Percentiles rank a stretch among this genome's conserved stretches.
Conservation (phyloP, 2,888 invertebrate genomes). For the Cantharis flavilabris region DNA sequence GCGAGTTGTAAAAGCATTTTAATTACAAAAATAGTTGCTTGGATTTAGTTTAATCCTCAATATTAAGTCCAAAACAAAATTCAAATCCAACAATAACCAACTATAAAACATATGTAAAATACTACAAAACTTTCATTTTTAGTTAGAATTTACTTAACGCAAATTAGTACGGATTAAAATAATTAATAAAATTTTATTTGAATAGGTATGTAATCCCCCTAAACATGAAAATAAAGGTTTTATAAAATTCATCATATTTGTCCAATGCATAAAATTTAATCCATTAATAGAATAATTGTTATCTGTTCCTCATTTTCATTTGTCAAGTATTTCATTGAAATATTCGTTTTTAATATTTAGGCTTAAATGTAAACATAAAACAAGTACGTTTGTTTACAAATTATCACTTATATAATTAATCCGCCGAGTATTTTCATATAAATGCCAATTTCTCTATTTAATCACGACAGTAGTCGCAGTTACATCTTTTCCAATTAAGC, state of each 20-base stretch:
- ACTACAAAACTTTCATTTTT: not conserved
- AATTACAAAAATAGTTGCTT: not conserved
- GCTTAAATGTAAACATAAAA: not conserved
- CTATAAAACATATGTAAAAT: not conserved
- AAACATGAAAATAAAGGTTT: not conserved
- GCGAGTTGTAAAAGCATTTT: not conserved
- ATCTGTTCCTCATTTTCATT: not conserved
- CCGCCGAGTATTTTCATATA: not conserved
- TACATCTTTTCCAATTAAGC: constrained; percentile 9
- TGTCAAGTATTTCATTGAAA: not conserved
- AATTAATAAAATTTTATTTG: not conserved
- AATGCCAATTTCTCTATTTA: not conserved
- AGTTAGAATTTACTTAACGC: not conserved
- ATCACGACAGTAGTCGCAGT: not conserved
- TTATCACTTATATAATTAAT: not conserved
- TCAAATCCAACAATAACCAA: not conserved
- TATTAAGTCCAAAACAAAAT: not conserved
- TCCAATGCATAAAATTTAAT: not conserved
- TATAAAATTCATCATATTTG: not conserved
- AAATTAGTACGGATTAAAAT: not conserved
- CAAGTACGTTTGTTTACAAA: not conserved
- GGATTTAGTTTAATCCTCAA: not conserved
- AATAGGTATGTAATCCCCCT: not conserved
- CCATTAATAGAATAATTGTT: not conserved
- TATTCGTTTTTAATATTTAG: not conserved